Percentiles rank a stretch among this genome's conserved stretches.
Evolutionary conservation across 2,113 vertebrate species (phyloP).

Genomic region (Pterocles orientalis): DNA sequence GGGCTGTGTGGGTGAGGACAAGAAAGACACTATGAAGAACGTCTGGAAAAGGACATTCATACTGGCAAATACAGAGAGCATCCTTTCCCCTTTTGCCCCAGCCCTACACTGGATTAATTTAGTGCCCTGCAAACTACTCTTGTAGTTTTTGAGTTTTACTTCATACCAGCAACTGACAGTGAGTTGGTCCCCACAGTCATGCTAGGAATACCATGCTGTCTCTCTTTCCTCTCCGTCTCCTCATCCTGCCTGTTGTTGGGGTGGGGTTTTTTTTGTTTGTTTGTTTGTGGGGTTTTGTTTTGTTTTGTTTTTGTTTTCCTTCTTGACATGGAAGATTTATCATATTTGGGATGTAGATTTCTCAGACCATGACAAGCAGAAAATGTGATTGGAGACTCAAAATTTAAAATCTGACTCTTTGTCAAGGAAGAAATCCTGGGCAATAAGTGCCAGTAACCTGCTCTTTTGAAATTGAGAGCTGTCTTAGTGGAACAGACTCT

Average conservation of each 20-base stretch:
- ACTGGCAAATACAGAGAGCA: background rate
- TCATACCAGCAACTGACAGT: background rate
- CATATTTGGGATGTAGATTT: background rate
- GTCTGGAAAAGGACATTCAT: background rate
- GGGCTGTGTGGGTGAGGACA: background rate
- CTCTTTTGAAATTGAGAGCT: background rate
- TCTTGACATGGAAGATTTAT: background rate
- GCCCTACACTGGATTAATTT: background rate
- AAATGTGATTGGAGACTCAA: background rate
- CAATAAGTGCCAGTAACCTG: background rate
- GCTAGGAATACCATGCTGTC: fast-evolving
- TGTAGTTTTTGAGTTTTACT: background rate
- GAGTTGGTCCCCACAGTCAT: background rate
- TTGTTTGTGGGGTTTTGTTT: too few species aligned
- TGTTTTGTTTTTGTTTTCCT: background rate
- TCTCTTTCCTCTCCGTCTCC: background rate
- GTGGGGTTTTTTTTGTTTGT: background rate
- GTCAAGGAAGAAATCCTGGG: background rate
- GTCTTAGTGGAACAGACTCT: background rate
- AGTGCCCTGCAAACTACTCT: background rate
- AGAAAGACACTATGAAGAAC: background rate
- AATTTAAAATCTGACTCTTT: background rate
- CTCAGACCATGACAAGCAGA: background rate
- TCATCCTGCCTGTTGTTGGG: background rate
- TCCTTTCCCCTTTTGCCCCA: background rate